Base-by-base conservation (phyloP, 2,888 invertebrate species). In the Agrochola lota region DNA sequence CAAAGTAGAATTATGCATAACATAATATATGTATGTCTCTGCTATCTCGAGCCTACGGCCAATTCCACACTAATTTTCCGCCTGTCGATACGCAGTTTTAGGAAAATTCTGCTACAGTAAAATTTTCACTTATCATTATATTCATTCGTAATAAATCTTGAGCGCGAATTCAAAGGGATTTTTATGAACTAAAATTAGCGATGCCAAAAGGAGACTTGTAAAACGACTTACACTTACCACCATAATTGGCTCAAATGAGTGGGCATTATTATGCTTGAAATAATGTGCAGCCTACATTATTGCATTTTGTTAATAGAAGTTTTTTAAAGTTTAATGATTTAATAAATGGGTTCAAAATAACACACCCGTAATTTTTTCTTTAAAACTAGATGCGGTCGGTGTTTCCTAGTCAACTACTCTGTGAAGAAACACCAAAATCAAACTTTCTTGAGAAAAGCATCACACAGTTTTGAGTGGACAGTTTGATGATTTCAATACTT, bases 1-100 rank as follows among this genome's bases (percentile, higher is more conserved):
- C 59, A 80, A 80, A 74, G 52, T 59, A 74, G 49, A 71, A 68
- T 55, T 80, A 80, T 71, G 67, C 71, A 68, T 43, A 71, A 62
- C 49, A 62, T 57, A 74, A 49, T 68, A 71, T 67, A 66, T 40
- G n/a, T 40, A 12, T 43, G 49, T 43, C 43, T 43, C 43, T 11
- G 49, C 67, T 70, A 49, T 74, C 23, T 46, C 9, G 15, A 62
- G 30, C n/a, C 17, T 57, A 57, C 62, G 60, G 74, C 26, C 26
- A 55, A 49, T 57, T 55, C 1, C 55, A 74, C 60, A 57, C 55
- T 49, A 49, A 72, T 40, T 40, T 26, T 6, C 55, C 15, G 26
- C 57, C n/a, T 17, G 30, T 4, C n/a, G 7, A 52, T 15, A 35
- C 26, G 20, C 35, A 23, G 2, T 64, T 57, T 57, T 8, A 20